Conservation (phyloP, 1,140 invertebrate species). For the Danaus plexippus region DNA sequence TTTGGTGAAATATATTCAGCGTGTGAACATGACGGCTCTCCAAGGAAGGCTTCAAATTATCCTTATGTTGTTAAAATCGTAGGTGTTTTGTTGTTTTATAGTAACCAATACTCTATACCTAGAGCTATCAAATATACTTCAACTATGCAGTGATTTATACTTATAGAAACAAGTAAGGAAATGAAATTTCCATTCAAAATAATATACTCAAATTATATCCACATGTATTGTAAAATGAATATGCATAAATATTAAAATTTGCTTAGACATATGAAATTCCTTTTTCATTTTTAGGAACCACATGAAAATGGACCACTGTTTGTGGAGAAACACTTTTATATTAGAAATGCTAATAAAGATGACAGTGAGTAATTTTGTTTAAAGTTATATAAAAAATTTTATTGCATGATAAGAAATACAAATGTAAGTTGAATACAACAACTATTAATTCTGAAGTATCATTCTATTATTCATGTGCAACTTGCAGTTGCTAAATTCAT, state of each 20-base stretch:
- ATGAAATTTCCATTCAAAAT: too few species aligned
- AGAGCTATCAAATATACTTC: too few species aligned
- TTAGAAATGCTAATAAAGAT: slow-evolving; percentile 85
- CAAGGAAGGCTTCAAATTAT: slow-evolving; percentile 70
- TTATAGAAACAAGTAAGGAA: too few species aligned
- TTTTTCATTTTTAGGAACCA: slow-evolving; percentile 80
- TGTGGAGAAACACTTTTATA: slow-evolving; percentile 96
- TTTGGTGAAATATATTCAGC: slow-evolving; percentile 94
- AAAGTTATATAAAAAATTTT: not conserved
- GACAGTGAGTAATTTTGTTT: slow-evolving; percentile 75
- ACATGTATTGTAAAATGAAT: too few species aligned
- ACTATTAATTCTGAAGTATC: not conserved
- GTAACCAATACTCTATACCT: slow-evolving; percentile 76
- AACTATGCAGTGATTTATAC: too few species aligned
- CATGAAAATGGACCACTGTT: slow-evolving; percentile 94
- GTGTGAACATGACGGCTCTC: slow-evolving; percentile 70
- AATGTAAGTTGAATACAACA: not conserved
- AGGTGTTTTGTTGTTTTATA: slow-evolving; percentile 70
- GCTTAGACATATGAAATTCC: not conserved
- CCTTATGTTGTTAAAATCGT: slow-evolving; percentile 86
- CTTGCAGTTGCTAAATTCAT: slow-evolving; percentile 84
- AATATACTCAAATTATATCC: too few species aligned
- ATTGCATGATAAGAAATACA: not conserved
- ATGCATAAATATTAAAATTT: too few species aligned
- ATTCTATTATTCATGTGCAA: slow-evolving; percentile 1